Evolutionary conservation across 2,113 vertebrate species (phyloP).

Genomic region (Pelmatolapia mariae): DNA sequence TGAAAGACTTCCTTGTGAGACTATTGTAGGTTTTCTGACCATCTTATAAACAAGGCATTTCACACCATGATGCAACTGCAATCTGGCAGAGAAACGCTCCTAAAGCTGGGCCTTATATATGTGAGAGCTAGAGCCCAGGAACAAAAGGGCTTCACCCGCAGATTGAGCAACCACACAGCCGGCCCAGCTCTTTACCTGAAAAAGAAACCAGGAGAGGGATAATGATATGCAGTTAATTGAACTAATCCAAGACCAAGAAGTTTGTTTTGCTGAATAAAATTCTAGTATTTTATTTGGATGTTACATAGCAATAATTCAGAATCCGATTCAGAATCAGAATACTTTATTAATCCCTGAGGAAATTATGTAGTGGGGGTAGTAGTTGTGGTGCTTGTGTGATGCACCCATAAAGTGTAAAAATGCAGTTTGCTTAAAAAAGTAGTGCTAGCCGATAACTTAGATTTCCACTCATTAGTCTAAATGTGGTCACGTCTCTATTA

Average conservation of each 20-base stretch:
- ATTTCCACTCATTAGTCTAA: background rate
- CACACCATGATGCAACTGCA: background rate
- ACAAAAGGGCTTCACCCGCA: background rate
- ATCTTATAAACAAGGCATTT: background rate
- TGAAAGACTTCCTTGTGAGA: background rate
- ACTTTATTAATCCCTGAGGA: too few species aligned
- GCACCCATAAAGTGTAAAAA: background rate
- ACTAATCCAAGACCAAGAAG: background rate
- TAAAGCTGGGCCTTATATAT: background rate
- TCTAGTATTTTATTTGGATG: background rate
- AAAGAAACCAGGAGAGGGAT: background rate
- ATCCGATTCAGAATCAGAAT: too few species aligned
- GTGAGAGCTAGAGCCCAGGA: background rate
- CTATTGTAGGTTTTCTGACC: background rate
- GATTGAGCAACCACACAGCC: background rate
- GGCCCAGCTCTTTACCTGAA: fast-evolving
- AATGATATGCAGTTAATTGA: background rate
- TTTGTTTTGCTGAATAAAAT: background rate
- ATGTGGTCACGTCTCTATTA: background rate
- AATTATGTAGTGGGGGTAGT: background rate
- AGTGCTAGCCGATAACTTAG: background rate
- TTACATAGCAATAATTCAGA: background rate
- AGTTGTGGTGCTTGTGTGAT: background rate
- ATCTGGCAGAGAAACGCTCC: background rate
- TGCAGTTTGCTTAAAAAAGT: background rate